Base-by-base conservation (phyloP, 2,888 invertebrate species). In the Dascillus cervinus region DNA sequence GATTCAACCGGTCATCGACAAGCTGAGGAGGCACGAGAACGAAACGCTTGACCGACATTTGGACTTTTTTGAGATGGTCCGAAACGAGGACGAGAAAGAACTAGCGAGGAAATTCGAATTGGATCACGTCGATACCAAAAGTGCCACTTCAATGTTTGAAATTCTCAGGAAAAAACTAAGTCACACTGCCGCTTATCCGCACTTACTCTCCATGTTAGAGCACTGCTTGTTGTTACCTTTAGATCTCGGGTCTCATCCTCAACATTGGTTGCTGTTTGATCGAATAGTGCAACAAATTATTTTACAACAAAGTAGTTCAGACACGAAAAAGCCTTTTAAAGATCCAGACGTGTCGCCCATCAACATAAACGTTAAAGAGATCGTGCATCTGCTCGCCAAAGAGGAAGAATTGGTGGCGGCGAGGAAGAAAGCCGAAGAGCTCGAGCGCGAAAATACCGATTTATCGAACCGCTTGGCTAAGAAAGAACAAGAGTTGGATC, bases 51-150 rank as follows among this genome's bases (percentile, higher is more conserved):
- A 95, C 60, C 79, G 94, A 52, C 97, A 97, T 77, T 79, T 97
- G 65, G 96, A 97, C 63, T 92, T 97, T 67, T 97, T 97, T 68
- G 97, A 97, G 68, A 94, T 96, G 92, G 87, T 95, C 11, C 77
- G 96, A 24, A 87, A 84, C 55, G 95, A 96, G 66, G 97, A 97
- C 64, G 97, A 97, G 62, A 84, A 89, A 53, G 92, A 95, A 60
- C 64, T 97, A 39, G 87, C 91, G 3, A 74, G 91, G 41, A 81
- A 88, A 51, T 92, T 90, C 67, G 89, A 91, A 58, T 79, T 82
- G 58, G 86, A 88, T 48, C 92, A 94, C 63, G 82, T 95, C 27
- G 94, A 95, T 60, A 90, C 89, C 0, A 92, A 91, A 67, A 94
- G 92, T 62, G 91, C 94, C 1, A 78, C 82, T 1, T 75, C 81